Evolutionary conservation across 2,113 vertebrate genomes (phyloP).

Genomic region (Syngnathus scovelli): DNA sequence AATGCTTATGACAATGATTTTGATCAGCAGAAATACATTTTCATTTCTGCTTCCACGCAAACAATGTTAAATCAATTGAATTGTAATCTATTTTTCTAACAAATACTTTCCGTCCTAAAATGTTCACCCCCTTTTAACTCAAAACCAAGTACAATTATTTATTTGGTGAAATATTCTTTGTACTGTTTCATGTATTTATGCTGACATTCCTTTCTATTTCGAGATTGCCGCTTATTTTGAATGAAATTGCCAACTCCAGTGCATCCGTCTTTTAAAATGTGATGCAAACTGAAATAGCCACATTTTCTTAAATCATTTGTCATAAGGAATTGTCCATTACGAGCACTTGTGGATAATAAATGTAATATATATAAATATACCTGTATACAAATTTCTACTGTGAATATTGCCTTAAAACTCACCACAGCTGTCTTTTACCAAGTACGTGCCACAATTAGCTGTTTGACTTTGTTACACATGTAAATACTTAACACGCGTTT

Average conservation of each 20-base stretch:
- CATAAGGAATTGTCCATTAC: constrained; percentile 32
- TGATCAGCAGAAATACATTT: constrained; percentile 13
- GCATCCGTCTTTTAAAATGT: constrained; percentile 44
- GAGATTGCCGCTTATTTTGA: constrained; percentile 41
- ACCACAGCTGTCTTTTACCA: constrained; percentile 3
- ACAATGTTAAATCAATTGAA: neutral
- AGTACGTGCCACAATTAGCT: neutral
- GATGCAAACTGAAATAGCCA: constrained; percentile 39
- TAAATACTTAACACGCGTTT: neutral
- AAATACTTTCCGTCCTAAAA: constrained; percentile 14
- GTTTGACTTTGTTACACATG: neutral
- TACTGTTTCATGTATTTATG: constrained; percentile 68
- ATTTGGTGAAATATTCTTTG: constrained; percentile 61
- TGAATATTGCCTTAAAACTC: constrained; percentile 53
- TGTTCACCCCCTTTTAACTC: constrained; percentile 35
- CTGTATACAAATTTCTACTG: constrained; percentile 64
- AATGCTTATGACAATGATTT: constrained; percentile 33
- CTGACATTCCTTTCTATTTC: constrained; percentile 66
- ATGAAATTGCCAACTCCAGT: constrained; percentile 29
- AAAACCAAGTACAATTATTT: constrained; percentile 64
- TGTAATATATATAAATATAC: constrained; percentile 51
- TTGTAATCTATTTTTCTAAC: constrained; percentile 26
- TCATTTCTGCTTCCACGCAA: neutral
- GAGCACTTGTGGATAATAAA: constrained; percentile 67
- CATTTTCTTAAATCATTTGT: constrained; percentile 33